Evolutionary conservation across 2,888 invertebrate species (phyloP).

Genomic region (Lasioglossum figueresi): DNA sequence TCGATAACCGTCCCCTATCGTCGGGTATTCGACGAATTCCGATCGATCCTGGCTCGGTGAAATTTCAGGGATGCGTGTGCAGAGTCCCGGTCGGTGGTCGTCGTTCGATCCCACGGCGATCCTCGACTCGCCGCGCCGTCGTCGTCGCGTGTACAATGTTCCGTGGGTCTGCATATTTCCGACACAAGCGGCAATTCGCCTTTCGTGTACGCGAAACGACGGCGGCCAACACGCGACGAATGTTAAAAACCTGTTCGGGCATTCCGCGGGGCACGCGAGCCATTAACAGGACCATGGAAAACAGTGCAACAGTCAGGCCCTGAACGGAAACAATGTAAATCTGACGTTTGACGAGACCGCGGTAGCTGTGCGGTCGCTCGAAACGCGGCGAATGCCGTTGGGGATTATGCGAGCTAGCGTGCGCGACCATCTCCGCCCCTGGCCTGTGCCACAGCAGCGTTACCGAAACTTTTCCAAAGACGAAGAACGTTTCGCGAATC

Average conservation of each 20-base stretch:
- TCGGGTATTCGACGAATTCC: constrained; percentile 22
- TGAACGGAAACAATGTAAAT: constrained; percentile 31
- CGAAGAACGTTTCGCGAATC: neutral
- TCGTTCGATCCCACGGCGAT: constrained; percentile 8
- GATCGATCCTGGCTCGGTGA: constrained; percentile 18
- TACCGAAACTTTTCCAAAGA: neutral
- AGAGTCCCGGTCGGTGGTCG: neutral
- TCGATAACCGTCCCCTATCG: constrained; percentile 13
- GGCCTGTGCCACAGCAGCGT: neutral
- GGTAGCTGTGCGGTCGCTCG: neutral
- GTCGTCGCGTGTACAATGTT: constrained; percentile 49
- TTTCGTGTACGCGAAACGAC: constrained; percentile 35
- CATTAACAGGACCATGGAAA: constrained; percentile 19
- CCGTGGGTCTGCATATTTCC: constrained; percentile 57
- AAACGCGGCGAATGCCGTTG: neutral
- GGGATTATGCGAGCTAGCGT: neutral
- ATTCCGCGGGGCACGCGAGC: constrained; percentile 53
- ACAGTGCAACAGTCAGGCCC: neutral
- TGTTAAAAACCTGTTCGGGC: constrained; percentile 61
- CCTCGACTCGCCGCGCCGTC: neutral
- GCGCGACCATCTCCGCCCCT: neutral
- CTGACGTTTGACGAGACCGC: constrained; percentile 38
- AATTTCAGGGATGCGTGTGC: constrained; percentile 46
- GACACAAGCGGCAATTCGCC: constrained; percentile 44
- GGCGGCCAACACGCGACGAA: constrained; percentile 62